A percentile compares a stretch with the other conserved stretches of the same genome.
These are phyloP conservation scores for human (Homo sapiens) DNA, from an alignment of 2,113 vertebrate species.

Conservation along the genomic window DNA sequence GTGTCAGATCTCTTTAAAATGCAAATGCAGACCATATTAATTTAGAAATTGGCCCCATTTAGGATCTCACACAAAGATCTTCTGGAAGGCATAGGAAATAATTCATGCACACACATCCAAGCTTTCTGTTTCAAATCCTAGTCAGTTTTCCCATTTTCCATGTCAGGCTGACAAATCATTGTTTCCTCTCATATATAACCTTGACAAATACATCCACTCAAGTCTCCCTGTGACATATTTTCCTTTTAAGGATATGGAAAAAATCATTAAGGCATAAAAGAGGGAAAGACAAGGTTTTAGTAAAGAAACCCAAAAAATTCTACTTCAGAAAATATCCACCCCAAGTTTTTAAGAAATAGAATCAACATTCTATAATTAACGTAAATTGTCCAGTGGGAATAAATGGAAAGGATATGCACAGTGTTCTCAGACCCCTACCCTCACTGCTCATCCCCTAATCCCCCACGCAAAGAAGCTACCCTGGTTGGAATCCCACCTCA, in stretches of 20 bases:
- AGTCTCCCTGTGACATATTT: conserved; percentile 6
- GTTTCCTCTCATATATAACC: neutral
- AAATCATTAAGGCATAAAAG: neutral
- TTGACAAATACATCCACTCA: conserved; percentile 31
- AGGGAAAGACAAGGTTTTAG: neutral
- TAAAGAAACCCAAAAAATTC: neutral
- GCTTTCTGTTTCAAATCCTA: neutral
- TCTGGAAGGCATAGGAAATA: neutral
- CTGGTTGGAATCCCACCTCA: neutral
- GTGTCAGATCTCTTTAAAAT: neutral
- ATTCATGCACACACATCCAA: neutral
- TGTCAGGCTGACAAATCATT: neutral
- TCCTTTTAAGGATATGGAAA: conserved; percentile 40
- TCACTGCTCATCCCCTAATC: neutral
- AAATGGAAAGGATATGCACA: neutral
- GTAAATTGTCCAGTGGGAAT: neutral
- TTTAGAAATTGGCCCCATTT: neutral
- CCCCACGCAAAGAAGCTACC: neutral
- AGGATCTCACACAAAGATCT: neutral
- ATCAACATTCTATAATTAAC: neutral
- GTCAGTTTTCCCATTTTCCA: conserved; percentile 12
- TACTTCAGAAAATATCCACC: neutral
- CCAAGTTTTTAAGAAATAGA: neutral
- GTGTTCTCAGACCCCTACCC: neutral
- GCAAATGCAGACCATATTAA: neutral